Percentiles rank a stretch among this genome's conserved stretches.
Conservation (phyloP, 2,888 invertebrate species). For the Orthosia gothica region DNA sequence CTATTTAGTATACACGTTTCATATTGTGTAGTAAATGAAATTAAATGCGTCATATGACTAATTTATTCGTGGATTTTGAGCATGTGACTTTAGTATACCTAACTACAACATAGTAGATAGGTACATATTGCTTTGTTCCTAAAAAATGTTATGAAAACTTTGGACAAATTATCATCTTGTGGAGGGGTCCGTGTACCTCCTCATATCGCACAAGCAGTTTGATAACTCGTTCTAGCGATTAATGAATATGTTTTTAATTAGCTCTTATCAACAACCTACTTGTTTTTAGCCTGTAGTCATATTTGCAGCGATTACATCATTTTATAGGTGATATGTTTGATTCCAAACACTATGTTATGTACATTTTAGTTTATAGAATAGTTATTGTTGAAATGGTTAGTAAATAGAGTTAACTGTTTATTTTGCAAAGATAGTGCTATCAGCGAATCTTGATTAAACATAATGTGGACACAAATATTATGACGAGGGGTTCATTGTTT, state of each 20-base stretch:
- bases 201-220: constrained; percentile 29
- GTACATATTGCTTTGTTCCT: neutral
- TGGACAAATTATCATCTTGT: constrained; percentile 4
- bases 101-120: neutral
- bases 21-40: constrained; percentile 1
- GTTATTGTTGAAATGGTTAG: constrained; percentile 6
- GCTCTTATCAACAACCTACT: constrained; percentile 52
- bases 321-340: constrained; percentile 21
- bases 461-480: constrained; percentile 30
- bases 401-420: constrained; percentile 41
- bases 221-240: constrained; percentile 46
- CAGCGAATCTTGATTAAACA: constrained; percentile 38
- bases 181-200: constrained; percentile 32
- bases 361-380: constrained; percentile 6
- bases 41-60: constrained; percentile 12
- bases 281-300: constrained; percentile 45
- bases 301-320: constrained; percentile 60
- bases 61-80: constrained; percentile 5
- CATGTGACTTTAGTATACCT: constrained; percentile 3
- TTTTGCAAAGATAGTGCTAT: constrained; percentile 48
- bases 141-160: neutral
- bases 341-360: neutral
- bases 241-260: constrained; percentile 50
- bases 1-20: constrained; percentile 28
- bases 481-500: constrained; percentile 23